Evolutionary conservation across 2,797 vertebrate genomes (phyloP), one percentile per base, ranked within the genome.

Genomic region (Remorina albescens): DNA sequence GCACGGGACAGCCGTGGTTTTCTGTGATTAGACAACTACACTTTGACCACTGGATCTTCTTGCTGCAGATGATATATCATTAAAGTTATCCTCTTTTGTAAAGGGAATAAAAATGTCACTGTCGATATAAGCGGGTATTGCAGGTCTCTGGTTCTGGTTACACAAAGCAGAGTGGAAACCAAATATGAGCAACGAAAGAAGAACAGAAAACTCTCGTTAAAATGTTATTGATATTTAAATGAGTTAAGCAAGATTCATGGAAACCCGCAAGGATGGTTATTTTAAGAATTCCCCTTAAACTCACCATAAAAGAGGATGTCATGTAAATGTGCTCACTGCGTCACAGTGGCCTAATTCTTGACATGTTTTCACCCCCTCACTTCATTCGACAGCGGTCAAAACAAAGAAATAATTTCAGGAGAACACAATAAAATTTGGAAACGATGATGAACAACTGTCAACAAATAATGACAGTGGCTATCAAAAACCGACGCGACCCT

Each of bases 361-460:
- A 76, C 82, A 83, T 83, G 82, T 88, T 88, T 88, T 86, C 86
- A 86, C 66, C 76, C n/a, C 80, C 72, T 87, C 74, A 85, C 76
- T 85, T 87, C 42, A 76, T 80, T 82, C 80, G 82, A 85, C 81
- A 81, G 81, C 66, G 80, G 74, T 76, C 83, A 80, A 86, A 84
- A 80, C 77, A 87, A 90, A 88, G 74, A 82, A 60, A 79, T 56
- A 56, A 57, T 70, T 65, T 81, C 58, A 82, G 65, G 76, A 76
- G 84, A 62, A 59, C 61, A 55, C 83, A 76, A 80, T 85, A 85
- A n/a, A 82, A 89, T 85, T 74, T 80, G 53, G 58, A 60, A 81
- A 80, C 18, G 61, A 86, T 89, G 89, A 92, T 88, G 86, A 93
- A 84, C 86, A 88, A 91, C 92, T 92, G 93, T 93, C 92, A 91